A percentile compares a stretch with the other conserved stretches of the same genome.
These are phyloP conservation scores for Drosophila lini DNA, from an alignment of 1,140 invertebrate genomes.

Conservation along the genomic window DNA sequence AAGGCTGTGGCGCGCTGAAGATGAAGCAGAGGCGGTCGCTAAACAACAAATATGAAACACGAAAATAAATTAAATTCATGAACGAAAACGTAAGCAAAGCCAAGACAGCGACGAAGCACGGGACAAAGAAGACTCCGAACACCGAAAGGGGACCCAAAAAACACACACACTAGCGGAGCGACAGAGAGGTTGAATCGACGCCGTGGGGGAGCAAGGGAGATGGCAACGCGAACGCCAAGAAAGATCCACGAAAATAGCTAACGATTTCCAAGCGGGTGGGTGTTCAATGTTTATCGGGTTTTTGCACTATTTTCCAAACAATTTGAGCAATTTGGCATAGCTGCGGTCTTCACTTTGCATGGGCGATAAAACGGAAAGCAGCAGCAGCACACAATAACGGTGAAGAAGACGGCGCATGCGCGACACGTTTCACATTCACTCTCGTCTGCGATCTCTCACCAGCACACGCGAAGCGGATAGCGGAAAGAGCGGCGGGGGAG, in stretches of 20 bases:
- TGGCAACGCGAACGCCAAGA: conserved; percentile 51
- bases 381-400: conserved; percentile 62
- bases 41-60: conserved; percentile 62
- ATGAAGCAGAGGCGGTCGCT: conserved; percentile 40
- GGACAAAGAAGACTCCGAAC: conserved; percentile 52
- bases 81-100: conserved; percentile 72
- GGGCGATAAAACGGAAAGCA: conserved; percentile 43
- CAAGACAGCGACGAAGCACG: conserved; percentile 57
- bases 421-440: conserved; percentile 81
- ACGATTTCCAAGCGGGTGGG: conserved; percentile 38
- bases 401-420: conserved; percentile 75
- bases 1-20: conserved; percentile 29
- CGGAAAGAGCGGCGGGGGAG: conserved; percentile 15
- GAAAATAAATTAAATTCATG: conserved; percentile 74
- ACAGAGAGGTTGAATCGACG: conserved; percentile 37
- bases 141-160: conserved; percentile 42
- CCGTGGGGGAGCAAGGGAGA: conserved; percentile 64
- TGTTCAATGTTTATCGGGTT: conserved; percentile 35
- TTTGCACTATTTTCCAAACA: conserved; percentile 46
- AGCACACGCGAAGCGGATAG: conserved; percentile 35
- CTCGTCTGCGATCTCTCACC: conserved; percentile 52
- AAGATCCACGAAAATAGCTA: conserved; percentile 40
- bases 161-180: conserved; percentile 51
- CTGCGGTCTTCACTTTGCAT: conserved; percentile 62
- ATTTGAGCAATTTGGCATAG: conserved; percentile 58